Evolutionary conservation across 2,797 vertebrate species (phyloP).

Genomic region (Mormyrops boulengeri): DNA sequence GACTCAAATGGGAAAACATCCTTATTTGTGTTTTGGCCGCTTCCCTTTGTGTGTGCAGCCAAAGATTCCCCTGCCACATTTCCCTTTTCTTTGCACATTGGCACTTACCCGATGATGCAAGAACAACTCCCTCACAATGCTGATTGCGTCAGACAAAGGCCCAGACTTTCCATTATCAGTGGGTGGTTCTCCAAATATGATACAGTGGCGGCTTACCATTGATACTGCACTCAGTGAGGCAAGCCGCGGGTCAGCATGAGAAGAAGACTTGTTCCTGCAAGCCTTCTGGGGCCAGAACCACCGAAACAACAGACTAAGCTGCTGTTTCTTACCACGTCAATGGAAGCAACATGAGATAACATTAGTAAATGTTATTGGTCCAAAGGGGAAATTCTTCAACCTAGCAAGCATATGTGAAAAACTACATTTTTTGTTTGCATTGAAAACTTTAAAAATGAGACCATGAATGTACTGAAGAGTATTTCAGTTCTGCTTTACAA

Average conservation of each 20-base stretch:
- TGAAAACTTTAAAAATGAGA: not conserved
- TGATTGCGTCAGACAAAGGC: not conserved
- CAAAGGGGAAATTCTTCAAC: not conserved
- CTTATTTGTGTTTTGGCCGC: not conserved
- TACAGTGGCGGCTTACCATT: not conserved
- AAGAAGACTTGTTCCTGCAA: not conserved
- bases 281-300: not conserved
- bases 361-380: not conserved
- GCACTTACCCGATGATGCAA: not conserved
- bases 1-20: not conserved
- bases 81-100: not conserved
- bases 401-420: not conserved
- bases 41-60: not conserved
- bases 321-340: not conserved
- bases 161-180: not conserved
- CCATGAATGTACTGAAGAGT: not conserved
- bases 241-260: not conserved
- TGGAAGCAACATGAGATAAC: not conserved
- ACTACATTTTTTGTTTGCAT: not conserved
- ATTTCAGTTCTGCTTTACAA: not conserved
- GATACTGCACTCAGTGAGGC: not conserved
- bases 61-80: not conserved
- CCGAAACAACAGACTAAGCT: not conserved
- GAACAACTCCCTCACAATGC: not conserved
- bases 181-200: not conserved